Percentiles rank a stretch among this genome's conserved stretches.
Conservation (phyloP, 2,888 invertebrate genomes). For the Chrysina gloriosa region DNA sequence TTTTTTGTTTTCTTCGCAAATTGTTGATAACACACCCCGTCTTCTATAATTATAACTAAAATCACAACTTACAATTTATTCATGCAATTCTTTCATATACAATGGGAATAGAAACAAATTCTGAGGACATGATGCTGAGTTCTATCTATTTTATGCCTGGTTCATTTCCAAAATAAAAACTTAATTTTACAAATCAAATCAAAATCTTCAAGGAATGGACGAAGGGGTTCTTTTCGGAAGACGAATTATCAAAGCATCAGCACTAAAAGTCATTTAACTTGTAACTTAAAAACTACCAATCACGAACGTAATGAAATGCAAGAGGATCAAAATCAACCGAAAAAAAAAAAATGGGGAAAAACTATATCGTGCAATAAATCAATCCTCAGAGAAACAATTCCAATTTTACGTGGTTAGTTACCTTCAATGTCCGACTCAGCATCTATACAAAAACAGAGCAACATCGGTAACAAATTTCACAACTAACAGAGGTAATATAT, state of each 20-base stretch:
- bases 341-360: constrained; percentile 16
- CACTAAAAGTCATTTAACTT: too few species aligned
- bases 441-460: constrained; percentile 57
- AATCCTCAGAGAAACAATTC: constrained; percentile 31
- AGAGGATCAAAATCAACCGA: neutral
- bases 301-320: too few species aligned
- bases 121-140: neutral
- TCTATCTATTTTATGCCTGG: constrained; percentile 1
- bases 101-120: neutral
- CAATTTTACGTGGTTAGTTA: constrained; percentile 54
- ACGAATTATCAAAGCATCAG: too few species aligned
- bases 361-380: constrained; percentile 29
- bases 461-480: constrained; percentile 42
- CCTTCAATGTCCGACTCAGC: constrained; percentile 66
- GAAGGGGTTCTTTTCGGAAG: too few species aligned
- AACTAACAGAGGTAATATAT: constrained; percentile 41
- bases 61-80: neutral
- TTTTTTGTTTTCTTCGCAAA: too few species aligned
- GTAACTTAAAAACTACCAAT: too few species aligned
- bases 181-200: too few species aligned
- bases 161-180: too few species aligned
- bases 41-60: neutral
- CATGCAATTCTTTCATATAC: neutral
- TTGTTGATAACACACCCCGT: too few species aligned
- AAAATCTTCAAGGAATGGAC: too few species aligned